Conservation (phyloP, 2,888 invertebrate genomes). For the Norana najaformis region DNA sequence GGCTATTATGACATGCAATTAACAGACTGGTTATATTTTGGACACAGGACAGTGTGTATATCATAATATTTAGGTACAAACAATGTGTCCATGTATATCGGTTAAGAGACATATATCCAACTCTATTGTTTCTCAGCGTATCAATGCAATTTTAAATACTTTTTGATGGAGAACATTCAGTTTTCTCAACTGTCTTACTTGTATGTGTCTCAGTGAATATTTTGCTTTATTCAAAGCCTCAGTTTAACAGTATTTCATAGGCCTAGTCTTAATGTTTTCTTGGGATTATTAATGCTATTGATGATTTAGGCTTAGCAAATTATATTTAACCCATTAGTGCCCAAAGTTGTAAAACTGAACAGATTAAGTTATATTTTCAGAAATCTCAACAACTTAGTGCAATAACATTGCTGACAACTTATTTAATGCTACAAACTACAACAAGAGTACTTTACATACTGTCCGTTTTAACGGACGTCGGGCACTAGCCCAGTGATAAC, state of each 20-base stretch:
- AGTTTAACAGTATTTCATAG: background rate
- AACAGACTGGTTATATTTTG: background rate
- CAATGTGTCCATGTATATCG: background rate
- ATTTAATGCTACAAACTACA: too few relatives aligned
- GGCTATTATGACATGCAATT: background rate
- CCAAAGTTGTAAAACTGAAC: too few relatives aligned
- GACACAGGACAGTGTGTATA: background rate
- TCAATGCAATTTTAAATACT: background rate
- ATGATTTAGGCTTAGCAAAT: background rate
- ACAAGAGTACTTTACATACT: too few relatives aligned
- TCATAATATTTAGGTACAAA: background rate
- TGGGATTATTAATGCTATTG: background rate
- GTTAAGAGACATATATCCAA: background rate
- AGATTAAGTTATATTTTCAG: too few relatives aligned
- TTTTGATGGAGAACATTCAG: background rate
- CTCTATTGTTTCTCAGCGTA: background rate
- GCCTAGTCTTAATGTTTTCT: background rate
- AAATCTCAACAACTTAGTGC: too few relatives aligned
- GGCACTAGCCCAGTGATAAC: too few relatives aligned
- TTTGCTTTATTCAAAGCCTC: too few relatives aligned
- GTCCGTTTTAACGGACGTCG: too few relatives aligned
- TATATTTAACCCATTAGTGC: too few relatives aligned
- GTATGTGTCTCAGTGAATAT: background rate
- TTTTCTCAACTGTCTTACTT: background rate
- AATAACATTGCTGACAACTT: too few relatives aligned